A percentile compares a stretch with the other conserved stretches of the same genome.
phyloP scores from a whole-genome alignment of 2,888 invertebrate genomes.

The Chrysolina haemoptera region DNA sequence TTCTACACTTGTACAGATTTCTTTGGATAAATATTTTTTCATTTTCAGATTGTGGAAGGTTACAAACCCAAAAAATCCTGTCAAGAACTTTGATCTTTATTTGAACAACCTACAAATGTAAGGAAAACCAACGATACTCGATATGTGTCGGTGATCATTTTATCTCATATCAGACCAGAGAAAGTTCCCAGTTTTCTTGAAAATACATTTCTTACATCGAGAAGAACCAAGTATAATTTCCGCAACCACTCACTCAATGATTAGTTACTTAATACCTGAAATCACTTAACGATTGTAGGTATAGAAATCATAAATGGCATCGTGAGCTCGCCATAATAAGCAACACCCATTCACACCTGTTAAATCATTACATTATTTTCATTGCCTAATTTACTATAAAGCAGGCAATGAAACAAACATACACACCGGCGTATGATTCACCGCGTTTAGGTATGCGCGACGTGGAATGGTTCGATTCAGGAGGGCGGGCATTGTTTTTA shows the following conservation, averaged over 20 bases:
- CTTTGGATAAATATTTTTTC: too few species aligned
- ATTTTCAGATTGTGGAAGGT: too few species aligned
- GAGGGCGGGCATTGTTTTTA: slow-evolving; percentile 11
- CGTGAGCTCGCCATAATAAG: slow-evolving; percentile 28
- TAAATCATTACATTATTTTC: slow-evolving; percentile 32
- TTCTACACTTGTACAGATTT: too few species aligned
- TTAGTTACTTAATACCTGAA: slow-evolving; percentile 4
- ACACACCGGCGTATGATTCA: slow-evolving; percentile 24
- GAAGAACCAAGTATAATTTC: too few species aligned
- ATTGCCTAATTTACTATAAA: slow-evolving; percentile 32
- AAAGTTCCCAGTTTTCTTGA: too few species aligned
- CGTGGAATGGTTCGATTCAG: slow-evolving; percentile 1
- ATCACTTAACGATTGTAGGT: background rate
- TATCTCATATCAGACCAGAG: too few species aligned
- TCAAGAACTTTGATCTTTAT: too few species aligned
- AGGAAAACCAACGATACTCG: background rate
- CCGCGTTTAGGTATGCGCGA: slow-evolving; percentile 4
- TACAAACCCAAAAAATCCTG: too few species aligned
- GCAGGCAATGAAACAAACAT: slow-evolving; percentile 25
- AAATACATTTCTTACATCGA: too few species aligned
- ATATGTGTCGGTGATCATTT: too few species aligned
- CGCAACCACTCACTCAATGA: background rate
- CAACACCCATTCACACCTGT: slow-evolving; percentile 55
- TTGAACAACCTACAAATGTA: too few species aligned
- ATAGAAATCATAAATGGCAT: slow-evolving; percentile 37